Conservation (phyloP, 2,888 invertebrate species). For the Lissocephala sabroskyi region DNA sequence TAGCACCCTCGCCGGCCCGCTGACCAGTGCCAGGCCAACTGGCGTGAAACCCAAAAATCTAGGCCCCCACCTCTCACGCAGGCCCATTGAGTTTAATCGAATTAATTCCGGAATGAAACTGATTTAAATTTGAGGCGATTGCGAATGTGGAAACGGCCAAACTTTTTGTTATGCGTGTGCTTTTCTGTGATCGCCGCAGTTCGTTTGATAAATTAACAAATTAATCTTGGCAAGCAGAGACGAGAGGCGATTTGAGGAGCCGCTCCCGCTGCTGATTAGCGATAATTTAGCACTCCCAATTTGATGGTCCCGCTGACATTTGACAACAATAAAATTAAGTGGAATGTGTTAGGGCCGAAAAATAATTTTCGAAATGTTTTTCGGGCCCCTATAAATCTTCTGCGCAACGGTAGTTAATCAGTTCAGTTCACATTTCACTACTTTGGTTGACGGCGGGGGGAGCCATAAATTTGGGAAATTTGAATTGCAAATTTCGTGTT, state of each 20-base stretch:
- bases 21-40: conserved; percentile 3
- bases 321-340: no score
- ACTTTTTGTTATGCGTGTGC: no score
- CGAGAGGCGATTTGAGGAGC: no score
- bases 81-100: conserved; percentile 27
- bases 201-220: conserved; percentile 25
- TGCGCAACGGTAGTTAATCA: no score
- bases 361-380: no score
- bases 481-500: conserved; percentile 36
- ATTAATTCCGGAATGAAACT: conserved; percentile 26
- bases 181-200: no score
- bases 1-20: not conserved
- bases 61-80: conserved; percentile 6
- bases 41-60: conserved; percentile 37
- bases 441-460: no score
- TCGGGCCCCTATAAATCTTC: no score
- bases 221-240: conserved; percentile 11
- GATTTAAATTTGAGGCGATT: conserved; percentile 20
- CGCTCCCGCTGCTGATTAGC: conserved; percentile 9
- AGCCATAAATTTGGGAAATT: conserved; percentile 8
- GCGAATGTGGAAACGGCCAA: no score
- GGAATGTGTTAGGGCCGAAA: no score
- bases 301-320: not conserved
- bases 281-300: not conserved
- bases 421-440: no score